Evolutionary conservation across 2,797 vertebrate genomes (phyloP).

Genomic region (Caiman crocodilus): DNA sequence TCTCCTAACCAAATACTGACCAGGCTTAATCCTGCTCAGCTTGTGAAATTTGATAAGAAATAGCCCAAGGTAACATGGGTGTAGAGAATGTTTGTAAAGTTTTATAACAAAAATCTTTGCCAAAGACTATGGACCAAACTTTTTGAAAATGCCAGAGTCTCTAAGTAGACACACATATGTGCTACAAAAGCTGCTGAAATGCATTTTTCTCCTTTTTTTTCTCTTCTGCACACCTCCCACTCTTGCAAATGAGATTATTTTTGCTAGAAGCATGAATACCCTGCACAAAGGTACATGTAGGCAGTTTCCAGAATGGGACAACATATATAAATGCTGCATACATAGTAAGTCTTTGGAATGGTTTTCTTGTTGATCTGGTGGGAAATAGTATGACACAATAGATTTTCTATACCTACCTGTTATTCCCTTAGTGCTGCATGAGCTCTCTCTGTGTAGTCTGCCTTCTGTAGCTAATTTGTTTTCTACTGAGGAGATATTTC

Average conservation of each 20-base stretch:
- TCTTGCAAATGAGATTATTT: neutral
- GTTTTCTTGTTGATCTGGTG: conserved; percentile 5
- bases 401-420: conserved; percentile 19
- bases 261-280: neutral
- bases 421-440: conserved; percentile 32
- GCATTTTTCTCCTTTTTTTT: neutral
- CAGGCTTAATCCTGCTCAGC: conserved; percentile 1
- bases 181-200: neutral
- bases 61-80: conserved; percentile 41
- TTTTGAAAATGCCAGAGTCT: neutral
- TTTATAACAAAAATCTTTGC: conserved; percentile 41
- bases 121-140: conserved; percentile 10
- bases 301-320: conserved; percentile 36
- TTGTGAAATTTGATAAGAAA: conserved; percentile 59
- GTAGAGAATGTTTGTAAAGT: conserved; percentile 42
- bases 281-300: conserved; percentile 10
- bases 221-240: too few relatives aligned
- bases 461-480: conserved; percentile 49
- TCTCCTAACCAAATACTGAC: neutral
- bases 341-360: neutral
- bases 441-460: conserved; percentile 38
- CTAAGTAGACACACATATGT: neutral
- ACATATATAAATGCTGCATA: conserved; percentile 26
- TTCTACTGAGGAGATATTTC: conserved; percentile 17
- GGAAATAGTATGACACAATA: conserved; percentile 43